These are phyloP conservation scores for Drosophila hydei DNA, from an alignment of 1,140 invertebrate species.

Conservation along the genomic window DNA sequence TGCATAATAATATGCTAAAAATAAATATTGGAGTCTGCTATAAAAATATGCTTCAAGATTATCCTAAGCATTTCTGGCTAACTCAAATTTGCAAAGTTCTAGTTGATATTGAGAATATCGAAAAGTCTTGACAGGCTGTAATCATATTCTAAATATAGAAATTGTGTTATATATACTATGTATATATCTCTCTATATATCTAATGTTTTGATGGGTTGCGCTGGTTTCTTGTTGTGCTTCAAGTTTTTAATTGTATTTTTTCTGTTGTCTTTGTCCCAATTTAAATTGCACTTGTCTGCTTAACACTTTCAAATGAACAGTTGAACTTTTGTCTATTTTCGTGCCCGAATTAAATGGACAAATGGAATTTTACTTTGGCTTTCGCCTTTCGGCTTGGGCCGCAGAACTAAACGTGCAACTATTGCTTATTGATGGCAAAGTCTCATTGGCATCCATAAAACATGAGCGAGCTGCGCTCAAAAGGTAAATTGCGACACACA, in stretches of 20 bases:
- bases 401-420: conserved; percentile 32
- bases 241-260: conserved; percentile 3
- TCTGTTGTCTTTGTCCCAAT: conserved; percentile 30
- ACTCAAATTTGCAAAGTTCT: too few relatives aligned
- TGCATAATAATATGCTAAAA: too few relatives aligned
- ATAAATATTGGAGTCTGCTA: too few relatives aligned
- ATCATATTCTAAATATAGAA: too few relatives aligned
- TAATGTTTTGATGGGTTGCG: too few relatives aligned
- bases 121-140: too few relatives aligned
- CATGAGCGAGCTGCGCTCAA: conserved; percentile 42
- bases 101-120: too few relatives aligned
- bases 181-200: too few relatives aligned
- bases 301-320: conserved; percentile 40
- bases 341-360: conserved; percentile 31
- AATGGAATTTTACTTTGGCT: conserved; percentile 29
- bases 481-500: conserved; percentile 14
- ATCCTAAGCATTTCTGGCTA: too few relatives aligned
- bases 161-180: too few relatives aligned
- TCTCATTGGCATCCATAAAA: conserved; percentile 45
- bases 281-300: conserved; percentile 52
- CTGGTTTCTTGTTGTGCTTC: too few relatives aligned
- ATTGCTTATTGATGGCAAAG: conserved; percentile 39
- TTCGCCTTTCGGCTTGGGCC: conserved; percentile 21
- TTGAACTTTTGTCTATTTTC: conserved; percentile 54
- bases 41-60: too few relatives aligned